Evolutionary conservation across 1,140 invertebrate species (phyloP).

Genomic region (Scaptomyza hsui): DNA sequence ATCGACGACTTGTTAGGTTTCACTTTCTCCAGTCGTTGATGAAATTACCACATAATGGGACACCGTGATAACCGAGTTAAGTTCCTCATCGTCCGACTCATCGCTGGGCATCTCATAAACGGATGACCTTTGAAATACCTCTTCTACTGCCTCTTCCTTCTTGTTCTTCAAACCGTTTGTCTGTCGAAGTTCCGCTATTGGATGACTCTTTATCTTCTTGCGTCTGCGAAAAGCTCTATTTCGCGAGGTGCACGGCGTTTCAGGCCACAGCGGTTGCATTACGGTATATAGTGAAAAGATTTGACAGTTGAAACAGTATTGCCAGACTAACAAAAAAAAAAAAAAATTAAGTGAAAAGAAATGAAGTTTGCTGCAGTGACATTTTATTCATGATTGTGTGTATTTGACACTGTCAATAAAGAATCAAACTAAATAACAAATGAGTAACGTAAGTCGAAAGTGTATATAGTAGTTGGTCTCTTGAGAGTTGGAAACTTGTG

Average conservation of each 20-base stretch:
- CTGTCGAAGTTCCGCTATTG: conserved; percentile 2
- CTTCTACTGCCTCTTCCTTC: neutral
- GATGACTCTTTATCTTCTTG: conserved; percentile 30
- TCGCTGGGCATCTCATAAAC: too few species aligned
- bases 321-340: neutral
- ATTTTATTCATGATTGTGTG: conserved; percentile 2
- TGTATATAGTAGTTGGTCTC: conserved; percentile 15
- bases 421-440: conserved; percentile 20
- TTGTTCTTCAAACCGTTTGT: neutral
- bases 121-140: neutral
- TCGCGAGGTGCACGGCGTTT: conserved; percentile 32
- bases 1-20: too few species aligned
- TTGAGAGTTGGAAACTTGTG: conserved; percentile 3
- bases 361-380: neutral
- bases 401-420: neutral
- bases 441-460: conserved; percentile 12
- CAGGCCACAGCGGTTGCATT: neutral
- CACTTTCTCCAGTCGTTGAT: too few species aligned
- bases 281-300: neutral
- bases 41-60: too few species aligned
- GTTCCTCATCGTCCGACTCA: too few species aligned
- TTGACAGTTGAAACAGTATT: conserved; percentile 2
- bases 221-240: conserved; percentile 19
- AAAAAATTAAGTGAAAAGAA: too few species aligned
- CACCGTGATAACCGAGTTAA: too few species aligned